Evolutionary conservation across 2,113 vertebrate species (phyloP), one percentile per base, ranked within the genome.

Genomic region (Haemorhous mexicanus): DNA sequence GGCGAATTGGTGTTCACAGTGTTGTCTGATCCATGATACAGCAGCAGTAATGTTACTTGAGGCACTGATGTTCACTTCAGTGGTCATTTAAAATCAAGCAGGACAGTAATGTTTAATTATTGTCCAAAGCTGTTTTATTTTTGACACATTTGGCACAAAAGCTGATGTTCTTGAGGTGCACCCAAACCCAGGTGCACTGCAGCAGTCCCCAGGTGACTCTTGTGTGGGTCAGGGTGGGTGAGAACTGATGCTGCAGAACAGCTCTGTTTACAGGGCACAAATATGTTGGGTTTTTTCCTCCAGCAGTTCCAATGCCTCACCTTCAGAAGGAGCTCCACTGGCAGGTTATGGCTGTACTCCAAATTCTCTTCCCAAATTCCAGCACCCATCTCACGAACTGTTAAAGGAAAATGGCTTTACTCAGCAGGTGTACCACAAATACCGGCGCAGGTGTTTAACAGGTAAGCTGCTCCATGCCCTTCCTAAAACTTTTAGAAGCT

Each of bases 361-460:
- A 32, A 98, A 99, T 89, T 99, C 99, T 30, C 97, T 99, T 88
- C 99, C 99, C 70, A 99, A 99, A 62, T 99, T 99, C 96, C 99
- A 99, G 97, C 99, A 99, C 91, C 99, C 99, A 46, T 99, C 99
- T 81, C 99, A 99, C 24, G 99, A 99, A 94, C 97, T 99, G 96
- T 93, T 99, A 90, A 98, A 98, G 93, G 99, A 99, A 95, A 99
- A 99, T 84, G 99, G 99, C 97, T 99, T 99, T 94, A 99, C 99
- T 18, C 99, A 99, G 74, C 99, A 99, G 86, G 98, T 99, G 13
- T 99, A 99, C 96, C 98, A 99, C 98, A 99, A 99, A 89, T 99
- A 99, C 90, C 98, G 97, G 44, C 96, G 98, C 55, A 98, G 98
- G 76, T 99, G 99, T 95, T 97, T 99, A 32, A 98, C 97, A 49